Base-by-base conservation (phyloP, 2,888 invertebrate genomes). In the Acutogordius australiensis region DNA sequence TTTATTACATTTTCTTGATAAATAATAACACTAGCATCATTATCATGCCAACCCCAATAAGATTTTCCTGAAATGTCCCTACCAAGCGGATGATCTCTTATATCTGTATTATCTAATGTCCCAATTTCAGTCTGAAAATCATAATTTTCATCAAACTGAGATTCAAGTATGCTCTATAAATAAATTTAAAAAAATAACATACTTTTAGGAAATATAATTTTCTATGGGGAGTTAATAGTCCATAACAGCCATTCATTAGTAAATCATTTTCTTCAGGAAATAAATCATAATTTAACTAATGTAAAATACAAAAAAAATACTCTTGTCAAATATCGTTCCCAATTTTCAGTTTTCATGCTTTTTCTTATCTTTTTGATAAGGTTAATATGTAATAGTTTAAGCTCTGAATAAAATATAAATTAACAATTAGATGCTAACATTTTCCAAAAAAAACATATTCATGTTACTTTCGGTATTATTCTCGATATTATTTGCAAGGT, bases 301-400 rank as follows among this genome's bases (percentile, higher is more conserved):
- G 18, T 37, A 37, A 37, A 37, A 37, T 37, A 37, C 37, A 37
- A 13, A n/a, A 51, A 51, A 8, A n/a, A 51, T n/a, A 51, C 51
- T 51, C 23, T 51, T 21, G 23, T 23, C 23, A 51, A n/a, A 51
- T 51, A 21, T 51, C 23, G 8, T 51, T 51, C 51, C 51, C 51
- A 51, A 51, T 21, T 21, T 51, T 51, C 51, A 21, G 18, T 8
- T 51, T 26, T 13, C 51, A 51, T 51, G 4, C n/a, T 21, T 51
- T 51, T 51, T 21, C 26, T 21, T n/a, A 51, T 51, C 23, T 51
- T 51, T 51, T 51, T 51, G 4, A 51, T 8, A 51, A 51, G 51
- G 23, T 8, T 37, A 37, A 37, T 37, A 8, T 37, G 37, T 18
- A 37, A 37, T 37, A 18, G 8, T 37, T 37, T 37, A 37, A 37